phyloP scores from a whole-genome alignment of 2,113 vertebrate species.

The Nothocercus nigrocapillus region DNA sequence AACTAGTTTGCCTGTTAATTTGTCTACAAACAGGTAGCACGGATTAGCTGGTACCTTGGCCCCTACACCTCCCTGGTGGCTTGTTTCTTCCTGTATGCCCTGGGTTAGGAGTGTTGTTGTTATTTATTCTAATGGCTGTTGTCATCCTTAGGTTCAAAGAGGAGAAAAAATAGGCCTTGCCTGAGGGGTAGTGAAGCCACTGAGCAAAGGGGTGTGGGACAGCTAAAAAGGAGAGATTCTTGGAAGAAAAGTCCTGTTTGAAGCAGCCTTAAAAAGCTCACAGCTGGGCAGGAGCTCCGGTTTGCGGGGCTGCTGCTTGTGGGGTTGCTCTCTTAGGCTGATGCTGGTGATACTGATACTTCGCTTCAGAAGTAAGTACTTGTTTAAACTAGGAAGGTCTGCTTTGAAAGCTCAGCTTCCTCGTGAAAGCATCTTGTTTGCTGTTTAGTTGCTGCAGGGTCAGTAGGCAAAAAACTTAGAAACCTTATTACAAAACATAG shows the following conservation, averaged over 20 bases:
- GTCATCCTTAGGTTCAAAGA: neutral
- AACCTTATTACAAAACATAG: neutral
- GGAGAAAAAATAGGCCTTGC: neutral
- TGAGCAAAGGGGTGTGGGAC: neutral
- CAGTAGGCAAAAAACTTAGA: neutral
- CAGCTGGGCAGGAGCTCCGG: neutral
- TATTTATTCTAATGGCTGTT: neutral
- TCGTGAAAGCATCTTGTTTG: neutral
- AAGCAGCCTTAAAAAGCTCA: neutral
- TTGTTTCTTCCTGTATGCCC: neutral
- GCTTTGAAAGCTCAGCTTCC: neutral
- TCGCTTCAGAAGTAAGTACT: neutral
- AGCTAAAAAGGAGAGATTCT: neutral
- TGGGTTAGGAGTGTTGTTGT: neutral
- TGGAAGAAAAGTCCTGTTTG: neutral
- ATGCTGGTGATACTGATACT: neutral
- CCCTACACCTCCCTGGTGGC: neutral
- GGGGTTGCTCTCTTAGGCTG: neutral
- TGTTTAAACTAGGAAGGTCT: neutral
- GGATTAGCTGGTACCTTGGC: neutral
- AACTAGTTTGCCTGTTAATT: neutral
- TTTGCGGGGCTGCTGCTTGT: accelerated
- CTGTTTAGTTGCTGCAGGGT: neutral
- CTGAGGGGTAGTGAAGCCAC: neutral
- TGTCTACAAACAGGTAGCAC: neutral